Percentiles rank a stretch among this genome's conserved stretches.
phyloP scores from a whole-genome alignment of 1,140 invertebrate genomes.

The Drosophila takahashii region DNA sequence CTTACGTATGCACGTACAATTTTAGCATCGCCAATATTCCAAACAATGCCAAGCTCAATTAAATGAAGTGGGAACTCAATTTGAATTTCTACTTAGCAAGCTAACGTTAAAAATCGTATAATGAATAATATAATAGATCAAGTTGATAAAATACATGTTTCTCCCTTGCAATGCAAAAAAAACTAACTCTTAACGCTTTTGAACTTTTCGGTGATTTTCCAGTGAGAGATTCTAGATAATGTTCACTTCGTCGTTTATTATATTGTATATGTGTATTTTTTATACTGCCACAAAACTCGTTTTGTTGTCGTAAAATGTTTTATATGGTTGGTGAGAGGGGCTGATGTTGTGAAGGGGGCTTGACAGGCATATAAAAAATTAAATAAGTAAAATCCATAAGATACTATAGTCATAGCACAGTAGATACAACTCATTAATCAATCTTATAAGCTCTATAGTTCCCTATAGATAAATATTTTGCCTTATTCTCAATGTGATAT shows the following conservation, averaged over 20 bases:
- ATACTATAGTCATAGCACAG: slow-evolving; percentile 2
- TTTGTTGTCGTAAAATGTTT: slow-evolving; percentile 38
- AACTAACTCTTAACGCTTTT: slow-evolving; percentile 8
- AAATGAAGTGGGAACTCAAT: slow-evolving; percentile 40
- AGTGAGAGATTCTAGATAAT: slow-evolving; percentile 59
- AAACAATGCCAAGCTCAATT: slow-evolving; percentile 32
- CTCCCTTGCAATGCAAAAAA: slow-evolving; percentile 1
- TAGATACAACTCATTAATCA: neutral
- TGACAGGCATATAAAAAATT: slow-evolving; percentile 34
- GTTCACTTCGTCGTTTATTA: slow-evolving; percentile 31
- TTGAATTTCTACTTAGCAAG: slow-evolving; percentile 45
- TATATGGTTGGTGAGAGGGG: slow-evolving; percentile 5
- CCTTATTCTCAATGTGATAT: too few relatives aligned
- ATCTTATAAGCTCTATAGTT: too few relatives aligned
- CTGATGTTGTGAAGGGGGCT: neutral
- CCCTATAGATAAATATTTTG: too few relatives aligned
- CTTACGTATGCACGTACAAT: neutral
- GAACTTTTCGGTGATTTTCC: slow-evolving; percentile 56
- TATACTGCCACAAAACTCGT: slow-evolving; percentile 51
- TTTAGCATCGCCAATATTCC: slow-evolving; percentile 9
- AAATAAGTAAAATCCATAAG: slow-evolving; percentile 25
- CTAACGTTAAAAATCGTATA: slow-evolving; percentile 32
- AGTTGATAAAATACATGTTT: slow-evolving; percentile 33
- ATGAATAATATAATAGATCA: slow-evolving; percentile 34
- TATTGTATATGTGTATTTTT: slow-evolving; percentile 25